Conservation (phyloP, 2,888 invertebrate genomes). For the Aspidiotus rigidus region DNA sequence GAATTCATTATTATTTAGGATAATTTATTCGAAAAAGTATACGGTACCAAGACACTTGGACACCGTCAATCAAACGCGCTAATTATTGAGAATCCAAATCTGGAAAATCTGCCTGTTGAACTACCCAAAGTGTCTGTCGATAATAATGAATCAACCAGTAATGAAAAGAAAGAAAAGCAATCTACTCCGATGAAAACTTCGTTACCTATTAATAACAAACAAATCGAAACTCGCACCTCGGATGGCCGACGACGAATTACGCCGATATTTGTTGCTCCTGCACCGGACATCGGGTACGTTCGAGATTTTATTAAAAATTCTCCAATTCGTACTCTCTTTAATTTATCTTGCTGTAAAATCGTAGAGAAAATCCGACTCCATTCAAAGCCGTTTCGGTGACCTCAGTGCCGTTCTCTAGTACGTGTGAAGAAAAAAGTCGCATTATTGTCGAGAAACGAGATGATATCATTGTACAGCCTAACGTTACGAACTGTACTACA, state of each 20-base stretch:
- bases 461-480: constrained; percentile 52
- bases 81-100: constrained; percentile 60
- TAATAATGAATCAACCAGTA: constrained; percentile 7
- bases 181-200: constrained; percentile 37
- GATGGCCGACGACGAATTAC: constrained; percentile 94
- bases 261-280: constrained; percentile 77
- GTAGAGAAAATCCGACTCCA: constrained; percentile 23
- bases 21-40: constrained; percentile 71
- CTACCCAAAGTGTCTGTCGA: constrained; percentile 38
- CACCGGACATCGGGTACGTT: constrained; percentile 35
- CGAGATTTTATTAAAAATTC: background rate
- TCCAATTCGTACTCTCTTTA: background rate
- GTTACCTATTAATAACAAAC: constrained; percentile 64
- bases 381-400: constrained; percentile 14
- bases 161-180: constrained; percentile 3
- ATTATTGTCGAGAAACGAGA: constrained; percentile 69
- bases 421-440: constrained; percentile 66
- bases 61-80: constrained; percentile 45
- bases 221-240: constrained; percentile 86
- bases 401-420: constrained; percentile 55
- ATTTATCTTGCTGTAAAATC: background rate
- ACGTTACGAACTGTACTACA: constrained; percentile 40
- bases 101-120: constrained; percentile 41
- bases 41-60: constrained; percentile 65
- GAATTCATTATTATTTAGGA: constrained; percentile 48